phyloP scores from a whole-genome alignment of 2,797 vertebrate genomes.

The Tragelaphus oryx region DNA sequence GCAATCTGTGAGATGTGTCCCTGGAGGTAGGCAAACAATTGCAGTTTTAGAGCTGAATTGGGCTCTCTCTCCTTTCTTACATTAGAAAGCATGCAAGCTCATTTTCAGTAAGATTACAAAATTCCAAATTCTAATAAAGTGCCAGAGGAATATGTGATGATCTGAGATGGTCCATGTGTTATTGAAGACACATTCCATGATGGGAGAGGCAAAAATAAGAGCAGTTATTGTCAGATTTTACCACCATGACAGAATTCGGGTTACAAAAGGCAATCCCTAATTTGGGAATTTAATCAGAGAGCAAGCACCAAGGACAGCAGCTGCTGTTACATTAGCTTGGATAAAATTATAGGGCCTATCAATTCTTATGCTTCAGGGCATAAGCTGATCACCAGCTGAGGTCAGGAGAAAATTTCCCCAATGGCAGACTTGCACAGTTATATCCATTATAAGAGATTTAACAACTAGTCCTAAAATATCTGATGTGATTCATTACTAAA shows the following conservation, averaged over 20 bases:
- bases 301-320: constrained; percentile 71
- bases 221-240: constrained; percentile 39
- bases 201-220: background rate
- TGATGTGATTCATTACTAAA: constrained; percentile 71
- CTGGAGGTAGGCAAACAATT: constrained; percentile 80
- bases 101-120: constrained; percentile 55
- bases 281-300: constrained; percentile 72
- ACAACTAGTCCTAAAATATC: constrained; percentile 73
- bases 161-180: background rate
- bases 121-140: constrained; percentile 59
- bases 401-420: constrained; percentile 77
- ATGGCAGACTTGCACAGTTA: constrained; percentile 68
- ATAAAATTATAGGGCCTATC: constrained; percentile 75
- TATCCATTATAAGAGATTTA: constrained; percentile 76
- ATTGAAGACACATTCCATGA: constrained; percentile 7
- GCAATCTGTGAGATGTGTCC: constrained; percentile 80
- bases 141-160: background rate
- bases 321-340: constrained; percentile 72
- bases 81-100: constrained; percentile 56
- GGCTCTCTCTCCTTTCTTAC: constrained; percentile 18
- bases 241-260: constrained; percentile 36
- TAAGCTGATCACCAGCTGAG: constrained; percentile 80
- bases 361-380: constrained; percentile 76
- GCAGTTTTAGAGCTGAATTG: constrained; percentile 72
- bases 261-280: constrained; percentile 68